phyloP scores from a whole-genome alignment of 2,888 invertebrate genomes.

The Podabrus alpinus region DNA sequence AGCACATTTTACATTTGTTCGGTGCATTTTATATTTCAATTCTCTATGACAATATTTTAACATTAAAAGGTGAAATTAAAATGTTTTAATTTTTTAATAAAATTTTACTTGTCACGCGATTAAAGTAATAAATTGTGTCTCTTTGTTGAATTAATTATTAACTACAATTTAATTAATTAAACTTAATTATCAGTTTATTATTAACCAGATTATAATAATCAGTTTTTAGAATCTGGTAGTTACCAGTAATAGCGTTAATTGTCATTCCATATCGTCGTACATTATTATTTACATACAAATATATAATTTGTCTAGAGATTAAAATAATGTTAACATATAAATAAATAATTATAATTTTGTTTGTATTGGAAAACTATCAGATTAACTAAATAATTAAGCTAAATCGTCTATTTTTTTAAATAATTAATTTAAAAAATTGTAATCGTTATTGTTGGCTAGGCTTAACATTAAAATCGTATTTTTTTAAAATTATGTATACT shows the following conservation, averaged over 20 bases:
- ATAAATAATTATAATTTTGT: background rate
- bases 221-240: background rate
- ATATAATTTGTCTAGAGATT: background rate
- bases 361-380: background rate
- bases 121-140: background rate
- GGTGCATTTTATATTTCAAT: background rate
- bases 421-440: background rate
- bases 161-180: background rate
- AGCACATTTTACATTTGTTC: constrained; percentile 24
- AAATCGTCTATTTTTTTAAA: background rate
- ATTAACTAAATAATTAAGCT: background rate
- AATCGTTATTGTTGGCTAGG: background rate
- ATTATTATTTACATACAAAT: background rate
- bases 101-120: background rate
- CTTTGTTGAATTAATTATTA: background rate
- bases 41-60: background rate
- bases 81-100: background rate
- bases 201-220: background rate
- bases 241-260: background rate
- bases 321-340: background rate
- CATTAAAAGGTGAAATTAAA: background rate
- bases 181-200: background rate
- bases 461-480: background rate
- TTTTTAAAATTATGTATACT: background rate
- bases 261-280: background rate